A percentile compares a stretch with the other conserved stretches of the same genome.
These are phyloP conservation scores for Gadopsis bispinosus DNA, from an alignment of 2,797 vertebrate species.

Conservation along the genomic window DNA sequence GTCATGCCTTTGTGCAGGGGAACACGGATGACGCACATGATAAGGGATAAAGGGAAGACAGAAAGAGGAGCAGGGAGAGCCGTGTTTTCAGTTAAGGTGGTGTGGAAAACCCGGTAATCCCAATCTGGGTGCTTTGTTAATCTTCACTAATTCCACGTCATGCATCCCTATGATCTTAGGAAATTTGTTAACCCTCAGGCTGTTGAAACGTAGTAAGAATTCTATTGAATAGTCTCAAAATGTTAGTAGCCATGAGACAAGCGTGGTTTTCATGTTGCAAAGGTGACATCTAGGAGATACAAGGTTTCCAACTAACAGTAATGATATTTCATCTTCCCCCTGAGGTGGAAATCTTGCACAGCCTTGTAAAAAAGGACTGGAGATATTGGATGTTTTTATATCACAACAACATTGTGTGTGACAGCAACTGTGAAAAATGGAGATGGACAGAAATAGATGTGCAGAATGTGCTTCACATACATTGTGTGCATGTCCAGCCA, in stretches of 20 bases:
- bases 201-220: not conserved
- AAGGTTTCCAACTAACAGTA: not conserved
- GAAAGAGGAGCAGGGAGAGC: not conserved
- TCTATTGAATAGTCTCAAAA: not conserved
- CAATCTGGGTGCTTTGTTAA: not conserved
- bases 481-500: not conserved
- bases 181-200: not conserved
- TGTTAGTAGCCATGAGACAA: not conserved
- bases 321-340: not conserved
- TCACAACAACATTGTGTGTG: not conserved
- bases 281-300: conserved; percentile 9
- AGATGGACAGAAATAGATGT: not conserved
- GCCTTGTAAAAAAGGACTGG: not conserved
- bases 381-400: not conserved
- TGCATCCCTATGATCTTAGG: not conserved
- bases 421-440: not conserved
- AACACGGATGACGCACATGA: conserved; percentile 44
- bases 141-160: not conserved
- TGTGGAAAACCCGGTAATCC: not conserved
- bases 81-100: not conserved
- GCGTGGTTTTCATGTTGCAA: not conserved
- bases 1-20: conserved; percentile 28
- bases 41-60: not conserved
- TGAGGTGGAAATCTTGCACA: conserved; percentile 11
- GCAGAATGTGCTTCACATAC: not conserved